Evolutionary conservation across 1,140 invertebrate species (phyloP), one percentile per base, ranked within the genome.

Genomic region (Leptestheria dahalacensis): DNA sequence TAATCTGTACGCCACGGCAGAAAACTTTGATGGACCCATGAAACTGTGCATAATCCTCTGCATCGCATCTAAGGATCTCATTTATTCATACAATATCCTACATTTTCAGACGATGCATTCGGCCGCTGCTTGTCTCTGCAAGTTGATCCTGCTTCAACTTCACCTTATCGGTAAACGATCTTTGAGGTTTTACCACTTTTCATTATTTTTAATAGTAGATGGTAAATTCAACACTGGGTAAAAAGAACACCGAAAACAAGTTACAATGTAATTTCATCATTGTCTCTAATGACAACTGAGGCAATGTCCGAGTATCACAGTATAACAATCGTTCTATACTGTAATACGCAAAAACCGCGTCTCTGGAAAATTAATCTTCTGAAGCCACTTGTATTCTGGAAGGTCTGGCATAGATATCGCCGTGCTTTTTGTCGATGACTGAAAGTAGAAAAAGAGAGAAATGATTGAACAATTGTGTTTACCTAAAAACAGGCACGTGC

Each of bases 61-160:
- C 21, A 20, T 15, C 51, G 15, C 48, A 20, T 48, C 23, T 48
- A 20, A 48, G 23, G 48, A 52, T 18, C n/a, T 26, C 21, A n/a
- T 3, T 24, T 52, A 52, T 2, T 26, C 51, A 10, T 15, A 52
- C 51, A 3, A 25, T 52, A 2, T 52, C 23, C 51, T 48, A n/a
- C n/a, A 48, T 20, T 3, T 52, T 20, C 72, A 91, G 88, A 91
- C 77, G 78, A 81, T 66, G 86, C 84, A 59, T 90, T 91, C 69
- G 87, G 87, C 60, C 79, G 81, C 67, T 91, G 88, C 71, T 75
- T 88, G 63, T 76, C 79, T 53, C 70, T 79, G 18, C 79, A 79
- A 15, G 26, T 1, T 62, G 78, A 75, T 41, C 33, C 33, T n/a
- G n/a, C 33, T 41, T 15, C 33, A 15, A 41, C 33, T 6, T 15